These are phyloP conservation scores for Tragelaphus eurycerus DNA, from an alignment of 2,797 vertebrate species.

Conservation along the genomic window DNA sequence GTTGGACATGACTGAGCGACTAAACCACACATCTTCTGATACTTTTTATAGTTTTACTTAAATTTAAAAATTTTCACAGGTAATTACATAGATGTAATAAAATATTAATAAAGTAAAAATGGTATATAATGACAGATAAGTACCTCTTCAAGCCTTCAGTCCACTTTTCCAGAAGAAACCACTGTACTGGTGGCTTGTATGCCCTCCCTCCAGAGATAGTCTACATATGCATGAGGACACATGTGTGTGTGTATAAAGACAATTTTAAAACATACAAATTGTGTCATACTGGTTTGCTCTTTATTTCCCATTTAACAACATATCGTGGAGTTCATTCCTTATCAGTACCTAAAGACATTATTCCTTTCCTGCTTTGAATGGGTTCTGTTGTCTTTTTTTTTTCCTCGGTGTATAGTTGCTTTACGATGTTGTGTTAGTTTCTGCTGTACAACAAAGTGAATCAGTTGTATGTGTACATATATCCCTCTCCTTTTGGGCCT, in stretches of 20 bases:
- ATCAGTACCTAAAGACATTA: neutral
- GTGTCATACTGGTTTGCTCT: neutral
- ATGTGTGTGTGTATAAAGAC: rapidly evolving
- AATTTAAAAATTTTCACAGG: neutral
- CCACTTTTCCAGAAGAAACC: neutral
- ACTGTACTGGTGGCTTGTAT: too few relatives aligned
- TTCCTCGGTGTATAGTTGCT: neutral
- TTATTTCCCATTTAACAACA: neutral
- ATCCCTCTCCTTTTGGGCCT: neutral
- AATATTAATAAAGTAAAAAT: neutral
- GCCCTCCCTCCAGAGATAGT: neutral
- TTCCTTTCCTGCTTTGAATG: neutral
- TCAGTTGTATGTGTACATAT: neutral
- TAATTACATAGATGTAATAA: neutral
- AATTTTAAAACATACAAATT: neutral
- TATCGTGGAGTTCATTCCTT: neutral
- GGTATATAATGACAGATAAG: neutral
- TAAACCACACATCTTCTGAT: neutral
- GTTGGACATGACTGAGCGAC: neutral
- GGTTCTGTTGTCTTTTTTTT: neutral
- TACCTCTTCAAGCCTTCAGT: neutral
- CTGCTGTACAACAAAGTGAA: neutral
- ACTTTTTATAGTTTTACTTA: neutral
- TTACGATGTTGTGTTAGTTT: neutral
- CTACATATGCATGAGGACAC: neutral